A percentile compares a stretch with the other conserved stretches of the same genome.
Evolutionary conservation across 2,888 invertebrate genomes (phyloP).

Genomic region (Microdon myrmicae): DNA sequence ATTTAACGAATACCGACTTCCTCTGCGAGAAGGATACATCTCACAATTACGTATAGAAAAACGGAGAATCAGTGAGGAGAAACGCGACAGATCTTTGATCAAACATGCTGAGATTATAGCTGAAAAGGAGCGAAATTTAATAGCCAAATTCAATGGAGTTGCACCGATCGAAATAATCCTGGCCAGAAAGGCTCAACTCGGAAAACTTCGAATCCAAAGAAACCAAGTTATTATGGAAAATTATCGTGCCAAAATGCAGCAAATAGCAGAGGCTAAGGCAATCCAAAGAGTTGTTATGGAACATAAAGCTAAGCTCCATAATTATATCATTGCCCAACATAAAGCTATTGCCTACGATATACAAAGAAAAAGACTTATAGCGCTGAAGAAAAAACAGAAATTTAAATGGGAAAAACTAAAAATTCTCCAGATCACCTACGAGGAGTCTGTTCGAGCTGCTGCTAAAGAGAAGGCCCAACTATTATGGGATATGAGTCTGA

Average conservation of each 20-base stretch:
- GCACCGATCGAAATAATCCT: conserved; percentile 48
- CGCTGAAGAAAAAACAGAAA: conserved; percentile 61
- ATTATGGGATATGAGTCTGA: conserved; percentile 61
- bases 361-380: conserved; percentile 60
- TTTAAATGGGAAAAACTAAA: conserved; percentile 60
- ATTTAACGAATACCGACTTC: conserved; percentile 74
- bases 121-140: conserved; percentile 55
- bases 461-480: conserved; percentile 56
- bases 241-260: conserved; percentile 54
- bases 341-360: conserved; percentile 57
- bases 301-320: conserved; percentile 58
- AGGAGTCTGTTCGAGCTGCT: conserved; percentile 19
- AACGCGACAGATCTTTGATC: conserved; percentile 59
- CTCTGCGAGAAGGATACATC: conserved; percentile 70
- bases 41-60: conserved; percentile 68
- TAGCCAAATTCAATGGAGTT: neutral
- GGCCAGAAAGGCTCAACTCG: conserved; percentile 55
- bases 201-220: conserved; percentile 38
- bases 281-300: conserved; percentile 54
- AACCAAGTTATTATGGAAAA: conserved; percentile 53
- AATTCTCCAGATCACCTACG: conserved; percentile 55
- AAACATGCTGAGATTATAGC: conserved; percentile 62
- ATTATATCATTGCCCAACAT: conserved; percentile 57
- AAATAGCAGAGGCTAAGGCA: conserved; percentile 54
- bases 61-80: conserved; percentile 58